phyloP scores from a whole-genome alignment of 2,113 vertebrate genomes.

The Poeciliopsis prolifica region DNA sequence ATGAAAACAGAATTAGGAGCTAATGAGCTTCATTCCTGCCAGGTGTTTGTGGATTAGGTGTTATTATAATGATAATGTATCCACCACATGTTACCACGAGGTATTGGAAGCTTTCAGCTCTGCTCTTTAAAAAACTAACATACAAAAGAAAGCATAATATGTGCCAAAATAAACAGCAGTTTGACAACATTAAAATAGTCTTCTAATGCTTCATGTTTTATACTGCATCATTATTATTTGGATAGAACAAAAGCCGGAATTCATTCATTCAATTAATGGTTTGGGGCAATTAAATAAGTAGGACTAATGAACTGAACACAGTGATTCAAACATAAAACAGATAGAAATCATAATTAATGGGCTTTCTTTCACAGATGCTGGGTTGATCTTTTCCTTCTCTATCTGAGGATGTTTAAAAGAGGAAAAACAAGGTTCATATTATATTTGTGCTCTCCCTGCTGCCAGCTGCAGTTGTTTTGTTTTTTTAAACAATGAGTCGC shows the following conservation, averaged over 20 bases:
- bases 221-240: conserved; percentile 27
- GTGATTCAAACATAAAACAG: conserved; percentile 41
- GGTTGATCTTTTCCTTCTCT: conserved; percentile 16
- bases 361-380: conserved; percentile 15
- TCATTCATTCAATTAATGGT: conserved; percentile 60
- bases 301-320: conserved; percentile 40
- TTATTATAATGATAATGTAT: conserved; percentile 8
- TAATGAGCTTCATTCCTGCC: conserved; percentile 4
- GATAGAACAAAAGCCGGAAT: conserved; percentile 26
- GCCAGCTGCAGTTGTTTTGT: conserved; percentile 30
- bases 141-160: conserved; percentile 5
- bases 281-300: conserved; percentile 48
- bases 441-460: conserved; percentile 33
- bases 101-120: neutral
- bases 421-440: conserved; percentile 38
- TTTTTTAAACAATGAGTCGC: conserved; percentile 43
- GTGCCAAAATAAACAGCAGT: conserved; percentile 13
- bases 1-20: conserved; percentile 3
- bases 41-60: conserved; percentile 3
- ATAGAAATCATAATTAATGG: conserved; percentile 58
- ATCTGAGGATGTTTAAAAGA: conserved; percentile 34
- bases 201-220: conserved; percentile 20
- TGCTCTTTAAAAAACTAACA: neutral
- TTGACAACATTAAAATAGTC: conserved; percentile 12
- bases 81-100: conserved; percentile 5